Conservation (phyloP, 2,888 invertebrate species). For the Sphaerophoria rueppellii region DNA sequence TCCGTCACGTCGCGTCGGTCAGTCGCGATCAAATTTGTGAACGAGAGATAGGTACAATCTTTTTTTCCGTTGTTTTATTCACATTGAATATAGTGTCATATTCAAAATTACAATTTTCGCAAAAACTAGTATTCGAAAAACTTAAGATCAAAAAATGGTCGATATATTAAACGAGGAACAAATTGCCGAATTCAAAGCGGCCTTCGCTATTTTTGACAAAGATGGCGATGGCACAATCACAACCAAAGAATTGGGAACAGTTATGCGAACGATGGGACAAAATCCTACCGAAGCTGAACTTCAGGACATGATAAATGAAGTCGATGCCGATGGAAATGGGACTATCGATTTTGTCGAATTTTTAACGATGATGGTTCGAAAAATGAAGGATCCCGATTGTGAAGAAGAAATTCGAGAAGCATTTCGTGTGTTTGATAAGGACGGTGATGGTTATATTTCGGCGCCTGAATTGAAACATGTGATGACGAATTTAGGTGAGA, state of each 20-base stretch:
- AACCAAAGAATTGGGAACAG: conserved; percentile 97
- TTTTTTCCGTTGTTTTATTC: too few relatives aligned
- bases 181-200: conserved; percentile 99
- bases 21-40: too few relatives aligned
- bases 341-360: conserved; percentile 99
- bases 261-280: conserved; percentile 97
- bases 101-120: too few relatives aligned
- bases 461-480: conserved; percentile 98
- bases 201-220: conserved; percentile 98
- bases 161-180: conserved; percentile 98
- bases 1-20: too few relatives aligned
- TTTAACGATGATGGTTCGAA: conserved; percentile 99
- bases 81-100: too few relatives aligned
- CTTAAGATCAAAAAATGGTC: background rate
- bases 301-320: conserved; percentile 99
- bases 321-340: conserved; percentile 93
- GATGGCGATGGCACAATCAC: conserved; percentile 99
- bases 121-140: background rate
- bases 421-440: conserved; percentile 98
- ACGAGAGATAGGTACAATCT: too few relatives aligned
- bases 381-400: conserved; percentile 99
- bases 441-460: conserved; percentile 99
- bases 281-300: conserved; percentile 98
- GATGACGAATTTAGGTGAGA: conserved; percentile 99
- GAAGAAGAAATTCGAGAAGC: conserved; percentile 99